phyloP scores from a whole-genome alignment of 2,888 invertebrate species.

The Acanthosoma haemorrhoidale region DNA sequence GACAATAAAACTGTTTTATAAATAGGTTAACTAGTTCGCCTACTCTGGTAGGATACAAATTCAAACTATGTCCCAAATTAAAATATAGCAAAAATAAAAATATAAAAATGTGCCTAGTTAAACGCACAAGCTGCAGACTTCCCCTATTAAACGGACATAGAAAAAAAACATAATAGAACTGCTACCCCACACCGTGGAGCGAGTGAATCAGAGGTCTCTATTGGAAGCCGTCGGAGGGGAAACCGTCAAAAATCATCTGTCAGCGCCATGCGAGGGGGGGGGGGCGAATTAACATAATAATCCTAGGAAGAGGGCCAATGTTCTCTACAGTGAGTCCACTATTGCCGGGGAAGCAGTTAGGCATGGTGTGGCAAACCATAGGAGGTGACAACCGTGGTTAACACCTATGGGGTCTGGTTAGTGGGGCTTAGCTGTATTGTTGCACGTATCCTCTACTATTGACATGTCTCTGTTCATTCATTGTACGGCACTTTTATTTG shows the following conservation, averaged over 20 bases:
- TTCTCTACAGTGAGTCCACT: background rate
- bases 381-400: slow-evolving; percentile 11
- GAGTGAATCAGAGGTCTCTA: background rate
- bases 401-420: background rate
- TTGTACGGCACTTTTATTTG: too few relatives aligned
- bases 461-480: too few relatives aligned
- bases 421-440: too few relatives aligned
- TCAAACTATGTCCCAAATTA: too few relatives aligned
- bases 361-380: background rate
- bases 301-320: background rate
- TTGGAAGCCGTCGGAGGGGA: background rate
- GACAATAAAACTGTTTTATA: too few relatives aligned
- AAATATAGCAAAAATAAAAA: too few relatives aligned
- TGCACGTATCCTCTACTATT: too few relatives aligned
- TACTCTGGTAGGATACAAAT: too few relatives aligned
- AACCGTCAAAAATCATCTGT: slow-evolving; percentile 11
- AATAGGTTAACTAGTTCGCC: too few relatives aligned
- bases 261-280: background rate
- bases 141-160: background rate
- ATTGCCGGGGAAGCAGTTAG: background rate
- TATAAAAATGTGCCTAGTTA: background rate
- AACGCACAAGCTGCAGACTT: background rate
- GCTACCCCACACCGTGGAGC: background rate
- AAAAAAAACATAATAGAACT: background rate
- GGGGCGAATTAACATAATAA: slow-evolving; percentile 8